Evolutionary conservation across 2,888 invertebrate species (phyloP), one percentile per base, ranked within the genome.

Genomic region (Drosophila pseudotakahashii): DNA sequence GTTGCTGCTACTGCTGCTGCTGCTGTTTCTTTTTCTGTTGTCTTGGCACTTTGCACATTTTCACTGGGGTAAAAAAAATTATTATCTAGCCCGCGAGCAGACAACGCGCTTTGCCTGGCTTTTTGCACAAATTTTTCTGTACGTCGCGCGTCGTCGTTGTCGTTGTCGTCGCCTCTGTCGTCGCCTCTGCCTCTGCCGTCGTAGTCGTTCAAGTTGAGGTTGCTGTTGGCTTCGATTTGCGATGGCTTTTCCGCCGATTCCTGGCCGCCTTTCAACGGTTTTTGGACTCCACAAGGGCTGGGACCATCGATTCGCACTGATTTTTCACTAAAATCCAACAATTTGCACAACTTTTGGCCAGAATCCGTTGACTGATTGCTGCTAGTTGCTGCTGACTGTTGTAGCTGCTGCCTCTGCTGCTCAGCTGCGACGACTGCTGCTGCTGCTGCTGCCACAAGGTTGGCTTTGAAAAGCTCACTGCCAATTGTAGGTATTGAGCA

Each of bases 111-210:
- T 81, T 77, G 62, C 69, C 78, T 58, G 59, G 19, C 64, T 79
- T 79, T 87, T 87, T 77, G 76, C 88, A 85, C 88, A 76, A 88
- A 73, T 67, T 83, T 83, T 85, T 83, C 88, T 83, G 54, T 83
- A 83, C 86, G 83, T 66, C 64, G 72, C 76, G 88, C 82, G 64
- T 64, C 79, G 67, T 70, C 70, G 73, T 47, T 60, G 41, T 44
- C 45, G 41, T 16, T 44, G 42, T 53, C 14, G 11, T 26, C 32
- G 51, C 42, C 10, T 37, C n/a, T 14, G 51, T 26, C 52, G 57
- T 14, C 52, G 19, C 19, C 19, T 19, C 19, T 19, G 19, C 19
- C 19, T 19, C 19, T 19, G 19, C 19, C 19, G 26, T 7, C 41
- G 39, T 16, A 48, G 39, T 5, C 53, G 52, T 14, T 60, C 44